Evolutionary conservation across 2,113 vertebrate genomes (phyloP).

Genomic region (Zonotrichia leucophrys): DNA sequence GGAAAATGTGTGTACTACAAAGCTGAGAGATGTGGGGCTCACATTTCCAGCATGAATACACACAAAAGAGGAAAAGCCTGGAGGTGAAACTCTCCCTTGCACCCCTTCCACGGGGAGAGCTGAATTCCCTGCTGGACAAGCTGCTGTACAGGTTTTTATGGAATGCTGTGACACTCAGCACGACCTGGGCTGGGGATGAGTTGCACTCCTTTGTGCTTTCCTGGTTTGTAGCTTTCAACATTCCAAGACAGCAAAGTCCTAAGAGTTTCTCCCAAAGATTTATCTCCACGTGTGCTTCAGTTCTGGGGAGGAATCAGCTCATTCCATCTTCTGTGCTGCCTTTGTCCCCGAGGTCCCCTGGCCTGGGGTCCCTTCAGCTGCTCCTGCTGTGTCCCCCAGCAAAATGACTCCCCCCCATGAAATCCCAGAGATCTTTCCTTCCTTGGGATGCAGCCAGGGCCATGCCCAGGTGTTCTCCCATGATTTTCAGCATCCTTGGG

Average conservation of each 20-base stretch:
- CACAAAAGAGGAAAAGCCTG: neutral
- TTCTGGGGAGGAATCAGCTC: neutral
- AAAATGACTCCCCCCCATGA: neutral
- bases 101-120: neutral
- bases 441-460: neutral
- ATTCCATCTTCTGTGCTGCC: slow-evolving; percentile 5
- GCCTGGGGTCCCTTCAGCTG: neutral
- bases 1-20: neutral
- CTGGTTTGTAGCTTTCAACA: neutral
- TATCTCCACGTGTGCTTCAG: neutral
- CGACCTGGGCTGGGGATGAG: neutral
- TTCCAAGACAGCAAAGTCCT: neutral
- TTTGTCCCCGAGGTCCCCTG: neutral
- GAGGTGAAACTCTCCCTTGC: neutral
- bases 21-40: neutral
- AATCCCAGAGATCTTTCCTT: neutral
- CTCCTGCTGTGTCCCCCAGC: neutral
- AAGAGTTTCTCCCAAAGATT: slow-evolving; percentile 4
- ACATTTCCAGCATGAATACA: neutral
- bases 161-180: neutral
- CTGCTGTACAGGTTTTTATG: neutral
- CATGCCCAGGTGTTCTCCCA: neutral
- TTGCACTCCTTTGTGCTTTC: neutral
- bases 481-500: neutral
- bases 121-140: neutral